Percentiles rank a stretch among this genome's conserved stretches.
These are phyloP conservation scores for Rhynchonycteris naso DNA, from an alignment of 2,797 vertebrate species.

Conservation along the genomic window DNA sequence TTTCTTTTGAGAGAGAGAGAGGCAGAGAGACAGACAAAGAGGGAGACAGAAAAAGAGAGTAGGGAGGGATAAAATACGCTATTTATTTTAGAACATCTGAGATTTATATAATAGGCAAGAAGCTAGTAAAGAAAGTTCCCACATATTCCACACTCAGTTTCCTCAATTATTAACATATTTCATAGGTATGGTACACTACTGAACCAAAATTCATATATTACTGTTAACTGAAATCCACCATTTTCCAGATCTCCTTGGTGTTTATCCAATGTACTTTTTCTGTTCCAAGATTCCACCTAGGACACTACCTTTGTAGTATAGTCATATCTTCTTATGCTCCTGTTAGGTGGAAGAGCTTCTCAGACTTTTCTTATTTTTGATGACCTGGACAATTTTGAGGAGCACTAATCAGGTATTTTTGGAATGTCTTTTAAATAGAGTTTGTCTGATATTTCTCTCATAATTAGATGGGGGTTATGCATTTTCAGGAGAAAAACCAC, in stretches of 20 bases:
- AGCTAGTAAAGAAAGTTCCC: background rate
- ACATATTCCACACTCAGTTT: background rate
- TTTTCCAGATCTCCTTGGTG: background rate
- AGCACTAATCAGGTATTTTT: background rate
- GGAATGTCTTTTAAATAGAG: background rate
- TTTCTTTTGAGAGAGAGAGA: too few species aligned
- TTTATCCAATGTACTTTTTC: background rate
- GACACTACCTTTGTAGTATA: background rate
- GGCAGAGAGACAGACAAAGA: too few species aligned
- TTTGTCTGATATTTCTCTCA: background rate
- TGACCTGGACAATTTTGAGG: background rate
- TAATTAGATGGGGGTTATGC: background rate
- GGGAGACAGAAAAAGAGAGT: too few species aligned
- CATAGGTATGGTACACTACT: background rate
- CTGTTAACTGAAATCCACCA: background rate
- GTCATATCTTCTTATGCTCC: background rate
- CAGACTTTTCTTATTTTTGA: background rate
- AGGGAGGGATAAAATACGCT: background rate
- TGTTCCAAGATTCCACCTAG: background rate
- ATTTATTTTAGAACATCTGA: constrained; percentile 13
- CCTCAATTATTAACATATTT: background rate
- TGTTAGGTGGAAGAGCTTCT: background rate
- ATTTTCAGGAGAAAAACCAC: background rate
- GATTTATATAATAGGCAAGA: background rate
- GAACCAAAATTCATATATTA: background rate